Conservation (phyloP, 2,888 invertebrate genomes). For the Ochlodes sylvanus region DNA sequence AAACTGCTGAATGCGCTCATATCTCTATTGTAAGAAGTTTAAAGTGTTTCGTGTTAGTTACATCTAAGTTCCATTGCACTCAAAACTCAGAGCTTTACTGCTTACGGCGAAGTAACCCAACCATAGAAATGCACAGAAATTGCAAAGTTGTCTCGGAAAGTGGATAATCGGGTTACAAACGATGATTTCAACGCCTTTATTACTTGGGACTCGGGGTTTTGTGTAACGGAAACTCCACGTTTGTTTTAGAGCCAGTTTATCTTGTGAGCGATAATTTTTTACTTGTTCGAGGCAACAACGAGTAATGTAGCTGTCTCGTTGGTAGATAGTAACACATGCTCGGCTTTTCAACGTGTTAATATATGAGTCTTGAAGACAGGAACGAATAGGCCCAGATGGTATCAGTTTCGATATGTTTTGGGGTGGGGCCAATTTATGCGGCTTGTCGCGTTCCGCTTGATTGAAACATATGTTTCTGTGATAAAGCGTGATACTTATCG, state of each 20-base stretch:
- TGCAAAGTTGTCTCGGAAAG: slow-evolving; percentile 31
- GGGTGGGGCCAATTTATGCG: slow-evolving; percentile 21
- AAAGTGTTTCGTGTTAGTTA: slow-evolving; percentile 8
- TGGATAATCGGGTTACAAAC: slow-evolving; percentile 40
- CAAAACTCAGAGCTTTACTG: slow-evolving; percentile 10
- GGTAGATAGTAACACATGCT: slow-evolving; percentile 20
- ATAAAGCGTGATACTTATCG: slow-evolving; percentile 4
- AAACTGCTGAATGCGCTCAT: neutral
- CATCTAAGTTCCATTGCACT: slow-evolving; percentile 17
- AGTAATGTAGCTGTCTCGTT: slow-evolving; percentile 27
- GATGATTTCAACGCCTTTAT: slow-evolving; percentile 45
- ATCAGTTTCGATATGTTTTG: slow-evolving; percentile 17
- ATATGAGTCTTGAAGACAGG: slow-evolving; percentile 23
- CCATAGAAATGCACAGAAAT: slow-evolving; percentile 15
- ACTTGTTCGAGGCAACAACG: slow-evolving; percentile 7
- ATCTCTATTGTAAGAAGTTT: slow-evolving; percentile 4
- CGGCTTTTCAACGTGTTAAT: slow-evolving; percentile 24
- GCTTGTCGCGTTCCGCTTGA: slow-evolving; percentile 12
- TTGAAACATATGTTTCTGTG: slow-evolving; percentile 16
- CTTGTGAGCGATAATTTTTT: slow-evolving; percentile 31
- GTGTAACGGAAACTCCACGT: slow-evolving; percentile 49
- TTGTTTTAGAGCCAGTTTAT: slow-evolving; percentile 41
- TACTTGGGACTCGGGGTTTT: slow-evolving; percentile 50
- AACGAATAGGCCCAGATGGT: slow-evolving; percentile 21
- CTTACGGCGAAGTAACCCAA: slow-evolving; percentile 5